Evolutionary conservation across 1,140 invertebrate genomes (phyloP), one percentile per base, ranked within the genome.

Genomic region (Pseudobourletiella spinata): DNA sequence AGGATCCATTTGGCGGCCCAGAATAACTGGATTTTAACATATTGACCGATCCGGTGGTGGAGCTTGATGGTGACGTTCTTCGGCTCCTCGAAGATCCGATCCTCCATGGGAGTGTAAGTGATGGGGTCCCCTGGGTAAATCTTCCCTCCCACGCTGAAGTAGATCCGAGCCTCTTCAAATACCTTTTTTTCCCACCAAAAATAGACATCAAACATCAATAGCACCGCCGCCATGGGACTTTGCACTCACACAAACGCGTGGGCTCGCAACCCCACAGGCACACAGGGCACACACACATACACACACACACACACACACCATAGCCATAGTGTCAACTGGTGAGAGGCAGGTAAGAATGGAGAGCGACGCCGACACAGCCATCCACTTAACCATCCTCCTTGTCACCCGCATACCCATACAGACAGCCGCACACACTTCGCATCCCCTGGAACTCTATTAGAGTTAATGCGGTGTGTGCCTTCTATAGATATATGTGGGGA

Each of bases 1-100:
- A 95, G 84, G 63, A 95, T 88, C 90, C 90, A 95, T 56, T 83
- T 80, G 3, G 88, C 81, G 6, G 88, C 84, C 75, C 94, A 95
- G 68, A 81, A 82, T 14, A 94, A 77, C 68, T 86, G 83, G 16
- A 94, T 78, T 68, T 87, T 87, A 26, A 94, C 83, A 76, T 85
- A 91, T 71, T 82, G 81, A 3, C 88, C 91, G 26, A 93, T 81
- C 6, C 87, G 81, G 70, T 92, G 84, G 73, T 89, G 85, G 16
- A 94, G 80, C 69, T 87, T 87, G 68, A 95, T 88, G 64, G 83
- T 84, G 25, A 94, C 83, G 74, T 91, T 89, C 24, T 88, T 80
- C 1, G 89, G 85, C 35, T 80, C 82, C 71, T 94, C 89, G 72
- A 91, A 88, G 62, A 88, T 85, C 52, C 81, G 81, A 74, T 94